Evolutionary conservation across 2,113 vertebrate species (phyloP).

Genomic region (Psammodynastes pulverulentus): DNA sequence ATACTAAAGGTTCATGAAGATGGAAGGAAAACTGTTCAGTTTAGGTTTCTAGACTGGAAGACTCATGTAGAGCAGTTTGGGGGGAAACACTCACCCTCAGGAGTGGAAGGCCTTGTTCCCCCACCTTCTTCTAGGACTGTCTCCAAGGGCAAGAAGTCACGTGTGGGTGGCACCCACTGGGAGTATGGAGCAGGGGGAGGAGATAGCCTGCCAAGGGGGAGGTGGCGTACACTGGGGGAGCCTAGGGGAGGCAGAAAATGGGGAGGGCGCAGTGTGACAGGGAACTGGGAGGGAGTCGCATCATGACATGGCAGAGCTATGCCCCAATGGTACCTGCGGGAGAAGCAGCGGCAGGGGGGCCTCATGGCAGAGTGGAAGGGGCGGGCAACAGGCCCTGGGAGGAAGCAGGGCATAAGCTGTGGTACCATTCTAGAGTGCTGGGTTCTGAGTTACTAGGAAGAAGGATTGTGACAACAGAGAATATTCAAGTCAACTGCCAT

Average conservation of each 20-base stretch:
- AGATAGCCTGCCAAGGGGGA: constrained; percentile 6
- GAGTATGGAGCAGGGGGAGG: background rate
- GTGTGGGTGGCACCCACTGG: background rate
- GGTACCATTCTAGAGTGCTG: background rate
- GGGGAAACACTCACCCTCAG: background rate
- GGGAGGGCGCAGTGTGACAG: constrained; percentile 12
- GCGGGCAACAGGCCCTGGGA: background rate
- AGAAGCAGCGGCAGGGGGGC: background rate
- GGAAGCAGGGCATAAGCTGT: background rate
- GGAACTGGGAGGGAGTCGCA: background rate
- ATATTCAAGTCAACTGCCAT: background rate
- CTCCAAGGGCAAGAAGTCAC: constrained; percentile 18
- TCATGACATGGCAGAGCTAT: constrained; percentile 9
- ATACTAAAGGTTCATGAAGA: background rate
- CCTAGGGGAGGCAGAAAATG: constrained; percentile 22
- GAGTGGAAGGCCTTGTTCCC: background rate
- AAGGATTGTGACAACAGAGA: background rate
- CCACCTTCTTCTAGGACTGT: background rate
- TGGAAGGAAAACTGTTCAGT: background rate
- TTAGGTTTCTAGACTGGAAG: background rate
- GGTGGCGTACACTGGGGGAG: background rate
- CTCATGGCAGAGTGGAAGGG: constrained; percentile 24
- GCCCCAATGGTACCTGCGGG: constrained; percentile 10
- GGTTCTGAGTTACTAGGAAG: background rate
- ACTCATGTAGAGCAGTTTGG: too few relatives aligned